These are phyloP conservation scores for Bombus pyrosoma DNA, from an alignment of 1,140 invertebrate species.

Conservation along the genomic window DNA sequence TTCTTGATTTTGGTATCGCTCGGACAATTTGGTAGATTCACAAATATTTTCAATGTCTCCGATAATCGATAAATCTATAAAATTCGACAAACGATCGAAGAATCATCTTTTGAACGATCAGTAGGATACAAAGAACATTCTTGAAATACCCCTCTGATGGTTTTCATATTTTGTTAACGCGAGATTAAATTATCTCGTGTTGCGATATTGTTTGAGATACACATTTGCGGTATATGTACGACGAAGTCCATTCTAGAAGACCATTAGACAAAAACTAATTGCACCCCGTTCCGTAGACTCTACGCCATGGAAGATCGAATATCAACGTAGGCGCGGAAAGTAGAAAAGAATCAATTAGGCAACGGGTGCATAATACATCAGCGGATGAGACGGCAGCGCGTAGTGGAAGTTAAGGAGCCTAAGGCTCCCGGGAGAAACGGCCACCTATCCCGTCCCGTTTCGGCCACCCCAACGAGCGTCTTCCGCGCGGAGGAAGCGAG, in stretches of 20 bases:
- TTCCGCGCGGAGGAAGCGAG: conserved; percentile 75
- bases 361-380: conserved; percentile 76
- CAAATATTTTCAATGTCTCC: too few species aligned
- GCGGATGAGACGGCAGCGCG: conserved; percentile 65
- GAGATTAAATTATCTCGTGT: too few species aligned
- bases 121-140: too few species aligned
- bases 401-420: conserved; percentile 74
- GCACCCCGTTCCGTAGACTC: not conserved
- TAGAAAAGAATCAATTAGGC: conserved; percentile 76
- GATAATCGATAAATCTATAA: too few species aligned
- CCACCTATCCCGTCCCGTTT: conserved; percentile 62
- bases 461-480: conserved; percentile 43
- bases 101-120: too few species aligned
- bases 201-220: too few species aligned
- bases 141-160: too few species aligned
- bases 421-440: conserved; percentile 76
- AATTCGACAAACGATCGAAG: too few species aligned
- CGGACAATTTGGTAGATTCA: too few species aligned
- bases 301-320: not conserved
- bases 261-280: not conserved
- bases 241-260: not conserved
- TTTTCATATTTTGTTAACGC: too few species aligned
- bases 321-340: conserved; percentile 19
- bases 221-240: too few species aligned
- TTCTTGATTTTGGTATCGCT: too few species aligned